Percentiles rank a stretch among this genome's conserved stretches.
Conservation (phyloP, 1,140 invertebrate species). For the Tyrophagus putrescentiae region DNA sequence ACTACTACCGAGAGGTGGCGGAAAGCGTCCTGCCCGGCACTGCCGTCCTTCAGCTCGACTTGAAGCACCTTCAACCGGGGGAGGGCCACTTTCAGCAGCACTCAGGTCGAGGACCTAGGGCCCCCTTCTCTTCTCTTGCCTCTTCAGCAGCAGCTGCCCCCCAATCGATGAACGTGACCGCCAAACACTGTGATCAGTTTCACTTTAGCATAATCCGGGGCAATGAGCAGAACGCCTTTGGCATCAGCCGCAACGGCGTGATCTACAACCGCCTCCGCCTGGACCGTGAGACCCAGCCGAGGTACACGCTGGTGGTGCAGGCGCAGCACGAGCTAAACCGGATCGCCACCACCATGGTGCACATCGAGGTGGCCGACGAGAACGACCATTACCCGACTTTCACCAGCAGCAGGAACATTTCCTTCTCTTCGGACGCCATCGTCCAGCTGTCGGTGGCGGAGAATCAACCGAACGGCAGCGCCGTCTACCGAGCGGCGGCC, state of each 20-base stretch:
- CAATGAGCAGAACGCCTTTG: conserved; percentile 73
- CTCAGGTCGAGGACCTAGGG: neutral
- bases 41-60: neutral
- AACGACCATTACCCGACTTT: conserved; percentile 90
- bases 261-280: conserved; percentile 41
- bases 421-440: conserved; percentile 46
- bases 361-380: conserved; percentile 56
- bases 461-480: conserved; percentile 64
- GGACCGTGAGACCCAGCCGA: conserved; percentile 71
- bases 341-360: conserved; percentile 47
- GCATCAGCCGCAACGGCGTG: conserved; percentile 70
- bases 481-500: conserved; percentile 86
- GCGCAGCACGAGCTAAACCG: conserved; percentile 36
- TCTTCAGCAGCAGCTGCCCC: neutral
- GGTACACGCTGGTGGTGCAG: conserved; percentile 78
- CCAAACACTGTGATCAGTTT: conserved; percentile 56
- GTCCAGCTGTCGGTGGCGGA: conserved; percentile 65
- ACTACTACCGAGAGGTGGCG: conserved; percentile 69
- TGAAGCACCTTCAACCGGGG: neutral
- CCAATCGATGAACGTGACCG: conserved; percentile 53
- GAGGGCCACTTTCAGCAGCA: neutral
- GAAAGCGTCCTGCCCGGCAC: conserved; percentile 60
- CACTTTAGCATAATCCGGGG: conserved; percentile 77
- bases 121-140: no score
- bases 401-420: conserved; percentile 74